Evolutionary conservation across 2,888 invertebrate species (phyloP).

Genomic region (Stenodema calcarata): DNA sequence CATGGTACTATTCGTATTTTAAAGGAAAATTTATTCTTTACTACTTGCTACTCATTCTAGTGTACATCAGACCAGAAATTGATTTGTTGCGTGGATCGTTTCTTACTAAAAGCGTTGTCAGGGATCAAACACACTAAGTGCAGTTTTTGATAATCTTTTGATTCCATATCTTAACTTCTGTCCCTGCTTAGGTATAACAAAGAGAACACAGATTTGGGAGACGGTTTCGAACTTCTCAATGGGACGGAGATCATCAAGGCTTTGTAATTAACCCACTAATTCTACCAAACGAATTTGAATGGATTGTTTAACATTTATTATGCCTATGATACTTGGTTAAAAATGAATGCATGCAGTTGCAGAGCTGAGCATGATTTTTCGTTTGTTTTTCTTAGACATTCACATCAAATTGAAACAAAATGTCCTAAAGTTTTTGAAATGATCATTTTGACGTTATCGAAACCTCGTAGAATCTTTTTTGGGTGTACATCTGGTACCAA

Average conservation of each 20-base stretch:
- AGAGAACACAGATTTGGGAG: constrained; percentile 49
- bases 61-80: background rate
- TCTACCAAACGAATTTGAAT: constrained; percentile 21
- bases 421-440: no score
- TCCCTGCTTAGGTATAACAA: constrained; percentile 50
- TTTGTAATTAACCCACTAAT: constrained; percentile 56
- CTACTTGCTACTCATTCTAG: no score
- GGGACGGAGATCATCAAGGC: constrained; percentile 56
- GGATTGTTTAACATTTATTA: background rate
- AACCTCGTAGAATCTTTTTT: no score
- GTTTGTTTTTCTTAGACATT: no score
- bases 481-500: no score
- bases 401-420: no score
- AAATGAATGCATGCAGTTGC: background rate
- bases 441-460: no score
- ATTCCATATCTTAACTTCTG: constrained; percentile 12
- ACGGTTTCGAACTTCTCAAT: constrained; percentile 55
- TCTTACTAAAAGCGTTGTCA: background rate
- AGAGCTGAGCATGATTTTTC: background rate
- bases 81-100: background rate
- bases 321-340: background rate
- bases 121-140: background rate
- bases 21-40: no score
- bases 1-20: no score
- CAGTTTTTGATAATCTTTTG: background rate